phyloP scores from a whole-genome alignment of 2,888 invertebrate species.

The Tetragonula carbonaria region DNA sequence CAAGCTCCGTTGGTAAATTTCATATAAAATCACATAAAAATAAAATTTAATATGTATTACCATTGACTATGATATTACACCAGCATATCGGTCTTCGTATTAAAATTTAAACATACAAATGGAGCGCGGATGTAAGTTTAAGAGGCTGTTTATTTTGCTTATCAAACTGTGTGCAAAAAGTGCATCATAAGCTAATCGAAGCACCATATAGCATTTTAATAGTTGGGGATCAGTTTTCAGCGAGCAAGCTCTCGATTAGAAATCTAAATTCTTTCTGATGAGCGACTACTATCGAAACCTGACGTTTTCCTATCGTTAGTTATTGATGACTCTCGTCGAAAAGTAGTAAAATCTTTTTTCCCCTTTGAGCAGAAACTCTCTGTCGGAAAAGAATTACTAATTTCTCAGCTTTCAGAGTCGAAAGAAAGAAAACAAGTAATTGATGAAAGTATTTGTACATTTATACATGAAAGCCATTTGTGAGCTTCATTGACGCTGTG shows the following conservation, averaged over 20 bases:
- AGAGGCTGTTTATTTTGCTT: neutral
- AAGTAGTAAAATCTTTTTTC: slow-evolving; percentile 4
- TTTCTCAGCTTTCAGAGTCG: slow-evolving; percentile 3
- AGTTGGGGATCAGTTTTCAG: neutral
- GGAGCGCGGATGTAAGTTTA: neutral
- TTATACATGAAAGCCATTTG: neutral
- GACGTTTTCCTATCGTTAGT: neutral
- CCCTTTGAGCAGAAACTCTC: neutral
- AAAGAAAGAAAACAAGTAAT: neutral
- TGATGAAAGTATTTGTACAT: neutral
- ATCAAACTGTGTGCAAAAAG: neutral
- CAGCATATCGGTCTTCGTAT: neutral
- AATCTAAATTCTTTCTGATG: slow-evolving; percentile 3
- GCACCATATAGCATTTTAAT: neutral
- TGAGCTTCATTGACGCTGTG: neutral
- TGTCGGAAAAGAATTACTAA: neutral
- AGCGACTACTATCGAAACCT: neutral
- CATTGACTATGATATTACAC: neutral
- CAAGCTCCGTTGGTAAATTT: neutral
- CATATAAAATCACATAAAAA: neutral
- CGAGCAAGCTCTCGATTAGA: slow-evolving; percentile 20
- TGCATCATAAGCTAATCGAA: neutral
- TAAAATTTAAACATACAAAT: neutral
- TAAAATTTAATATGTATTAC: neutral
- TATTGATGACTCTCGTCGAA: slow-evolving; percentile 10